Conservation (phyloP, 1,140 invertebrate genomes). For the Eupristina koningsbergeri region DNA sequence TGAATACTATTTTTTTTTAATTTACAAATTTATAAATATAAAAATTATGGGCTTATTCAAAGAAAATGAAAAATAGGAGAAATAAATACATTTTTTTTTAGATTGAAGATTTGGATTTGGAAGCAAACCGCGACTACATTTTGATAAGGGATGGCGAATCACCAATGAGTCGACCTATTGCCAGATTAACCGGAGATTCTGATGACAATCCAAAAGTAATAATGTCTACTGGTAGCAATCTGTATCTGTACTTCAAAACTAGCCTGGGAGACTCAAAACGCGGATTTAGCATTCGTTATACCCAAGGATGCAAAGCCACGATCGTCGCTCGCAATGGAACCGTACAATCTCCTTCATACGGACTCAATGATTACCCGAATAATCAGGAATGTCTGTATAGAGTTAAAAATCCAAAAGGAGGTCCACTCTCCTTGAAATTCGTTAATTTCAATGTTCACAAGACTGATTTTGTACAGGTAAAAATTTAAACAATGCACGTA, state of each 20-base stretch:
- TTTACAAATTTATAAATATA: no score
- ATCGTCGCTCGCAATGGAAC: slow-evolving; percentile 87
- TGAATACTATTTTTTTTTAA: no score
- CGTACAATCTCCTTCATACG: slow-evolving; percentile 89
- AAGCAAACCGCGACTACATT: slow-evolving; percentile 88
- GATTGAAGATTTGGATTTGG: slow-evolving; percentile 91
- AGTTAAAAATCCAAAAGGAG: slow-evolving; percentile 86
- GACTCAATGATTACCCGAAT: slow-evolving; percentile 87
- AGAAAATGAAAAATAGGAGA: background rate
- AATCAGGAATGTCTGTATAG: slow-evolving; percentile 93
- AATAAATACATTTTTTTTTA: slow-evolving; percentile 57
- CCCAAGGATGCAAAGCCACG: slow-evolving; percentile 89
- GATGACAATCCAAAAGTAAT: slow-evolving; percentile 87
- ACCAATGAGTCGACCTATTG: slow-evolving; percentile 87
- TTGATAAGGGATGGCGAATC: slow-evolving; percentile 91
- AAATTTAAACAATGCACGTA: background rate
- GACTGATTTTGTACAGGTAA: slow-evolving; percentile 88
- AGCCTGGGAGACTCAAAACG: slow-evolving; percentile 88
- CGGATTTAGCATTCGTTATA: slow-evolving; percentile 93
- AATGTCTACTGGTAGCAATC: slow-evolving; percentile 89
- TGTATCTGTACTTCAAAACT: slow-evolving; percentile 95
- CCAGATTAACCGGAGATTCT: slow-evolving; percentile 84
- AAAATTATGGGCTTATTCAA: no score
- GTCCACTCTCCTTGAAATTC: slow-evolving; percentile 90
- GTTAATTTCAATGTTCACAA: slow-evolving; percentile 88